Evolutionary conservation across 2,888 invertebrate genomes (phyloP).

Genomic region (Oscheius onirici): DNA sequence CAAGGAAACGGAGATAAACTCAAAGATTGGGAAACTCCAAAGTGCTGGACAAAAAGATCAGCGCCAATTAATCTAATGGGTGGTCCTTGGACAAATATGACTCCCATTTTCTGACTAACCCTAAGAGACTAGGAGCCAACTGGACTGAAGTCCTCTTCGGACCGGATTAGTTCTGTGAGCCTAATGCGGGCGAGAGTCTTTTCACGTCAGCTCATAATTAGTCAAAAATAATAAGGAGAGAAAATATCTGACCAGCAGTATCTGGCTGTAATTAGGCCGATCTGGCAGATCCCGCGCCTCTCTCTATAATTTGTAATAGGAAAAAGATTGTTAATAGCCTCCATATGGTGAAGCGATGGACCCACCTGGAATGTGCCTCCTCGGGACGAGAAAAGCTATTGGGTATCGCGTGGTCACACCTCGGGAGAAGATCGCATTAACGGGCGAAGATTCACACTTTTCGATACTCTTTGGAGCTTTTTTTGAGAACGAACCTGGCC

Average conservation of each 20-base stretch:
- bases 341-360: conserved; percentile 13
- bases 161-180: conserved; percentile 11
- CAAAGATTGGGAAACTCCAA: too few relatives aligned
- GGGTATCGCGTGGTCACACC: conserved; percentile 28
- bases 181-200: conserved; percentile 12
- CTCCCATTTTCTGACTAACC: too few relatives aligned
- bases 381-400: background rate
- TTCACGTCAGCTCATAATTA: too few relatives aligned
- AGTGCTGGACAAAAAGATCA: too few relatives aligned
- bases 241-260: too few relatives aligned
- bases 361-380: background rate
- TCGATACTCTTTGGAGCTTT: background rate
- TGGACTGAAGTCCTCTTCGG: background rate
- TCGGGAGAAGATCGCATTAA: conserved; percentile 29
- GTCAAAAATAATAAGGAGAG: too few relatives aligned
- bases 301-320: conserved; percentile 29
- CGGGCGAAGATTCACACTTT: background rate
- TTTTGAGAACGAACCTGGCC: background rate
- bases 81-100: too few relatives aligned
- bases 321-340: conserved; percentile 33
- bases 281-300: background rate
- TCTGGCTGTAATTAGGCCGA: conserved; percentile 7
- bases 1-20: too few relatives aligned
- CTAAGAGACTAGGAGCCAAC: too few relatives aligned
- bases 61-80: too few relatives aligned